Percentiles rank a stretch among this genome's conserved stretches.
phyloP scores from a whole-genome alignment of 2,888 invertebrate genomes.

The Pegoplata infirma region DNA sequence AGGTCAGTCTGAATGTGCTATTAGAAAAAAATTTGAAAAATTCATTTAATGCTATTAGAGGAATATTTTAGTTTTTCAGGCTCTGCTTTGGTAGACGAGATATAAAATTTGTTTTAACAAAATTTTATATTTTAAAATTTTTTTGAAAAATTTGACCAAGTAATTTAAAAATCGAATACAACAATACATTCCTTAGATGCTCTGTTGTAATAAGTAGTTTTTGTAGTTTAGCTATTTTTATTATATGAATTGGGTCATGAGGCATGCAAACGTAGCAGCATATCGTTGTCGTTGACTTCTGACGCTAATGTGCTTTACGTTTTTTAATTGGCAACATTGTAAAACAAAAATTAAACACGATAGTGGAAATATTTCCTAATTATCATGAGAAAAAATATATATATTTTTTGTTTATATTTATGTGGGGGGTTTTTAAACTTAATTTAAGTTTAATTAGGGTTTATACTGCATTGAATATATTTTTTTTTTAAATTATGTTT shows the following conservation, averaged over 20 bases:
- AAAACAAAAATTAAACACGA: too few relatives aligned
- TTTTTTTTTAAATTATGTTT: conserved; percentile 9
- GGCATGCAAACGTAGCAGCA: conserved; percentile 48
- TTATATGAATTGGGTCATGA: conserved; percentile 52
- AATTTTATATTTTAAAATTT: too few relatives aligned
- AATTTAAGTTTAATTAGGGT: conserved; percentile 5
- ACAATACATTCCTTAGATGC: not conserved
- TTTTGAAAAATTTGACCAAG: too few relatives aligned
- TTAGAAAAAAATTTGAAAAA: too few relatives aligned
- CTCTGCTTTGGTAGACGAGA: too few relatives aligned
- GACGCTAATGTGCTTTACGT: conserved; percentile 18
- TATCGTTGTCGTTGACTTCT: not conserved
- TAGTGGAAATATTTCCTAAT: not conserved
- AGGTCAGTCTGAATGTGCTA: too few relatives aligned
- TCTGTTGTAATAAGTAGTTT: not conserved
- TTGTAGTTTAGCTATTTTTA: conserved; percentile 51
- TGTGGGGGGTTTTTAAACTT: conserved; percentile 6
- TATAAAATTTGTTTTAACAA: too few relatives aligned
- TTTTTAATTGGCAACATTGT: conserved; percentile 33
- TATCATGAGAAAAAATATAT: conserved; percentile 1
- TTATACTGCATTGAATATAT: not conserved
- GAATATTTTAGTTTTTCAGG: too few relatives aligned
- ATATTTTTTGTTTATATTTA: not conserved
- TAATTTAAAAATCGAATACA: not conserved
- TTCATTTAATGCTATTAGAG: too few relatives aligned